phyloP scores from a whole-genome alignment of 2,888 invertebrate species.

The Orthosia gracilis region DNA sequence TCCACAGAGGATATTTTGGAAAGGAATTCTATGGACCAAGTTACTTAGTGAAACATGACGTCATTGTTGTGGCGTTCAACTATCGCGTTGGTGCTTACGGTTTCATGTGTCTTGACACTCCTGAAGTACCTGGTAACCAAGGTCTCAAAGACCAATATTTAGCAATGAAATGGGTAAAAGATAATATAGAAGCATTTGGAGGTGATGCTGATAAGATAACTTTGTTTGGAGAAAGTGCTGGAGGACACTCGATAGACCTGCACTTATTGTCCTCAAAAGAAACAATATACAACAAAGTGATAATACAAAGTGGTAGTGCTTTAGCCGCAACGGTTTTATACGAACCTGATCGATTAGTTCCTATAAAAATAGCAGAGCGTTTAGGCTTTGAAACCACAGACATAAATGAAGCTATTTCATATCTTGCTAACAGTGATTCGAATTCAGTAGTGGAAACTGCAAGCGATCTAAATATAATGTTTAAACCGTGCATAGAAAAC shows the following conservation, averaged over 20 bases:
- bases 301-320: slow-evolving; percentile 78
- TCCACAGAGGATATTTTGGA: slow-evolving; percentile 66
- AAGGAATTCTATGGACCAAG: slow-evolving; percentile 71
- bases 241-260: slow-evolving; percentile 75
- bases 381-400: slow-evolving; percentile 68
- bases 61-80: slow-evolving; percentile 77
- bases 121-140: slow-evolving; percentile 78
- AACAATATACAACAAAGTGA: slow-evolving; percentile 73
- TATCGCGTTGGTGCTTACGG: slow-evolving; percentile 80
- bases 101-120: slow-evolving; percentile 79
- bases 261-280: slow-evolving; percentile 75
- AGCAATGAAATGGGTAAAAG: slow-evolving; percentile 78
- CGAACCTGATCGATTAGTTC: slow-evolving; percentile 68
- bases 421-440: slow-evolving; percentile 66
- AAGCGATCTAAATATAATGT: slow-evolving; percentile 59
- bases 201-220: slow-evolving; percentile 78
- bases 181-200: slow-evolving; percentile 79
- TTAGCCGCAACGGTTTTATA: slow-evolving; percentile 65
- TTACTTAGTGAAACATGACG: slow-evolving; percentile 75
- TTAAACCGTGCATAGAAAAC: slow-evolving; percentile 78
- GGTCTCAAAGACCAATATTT: slow-evolving; percentile 80
- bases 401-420: slow-evolving; percentile 70
- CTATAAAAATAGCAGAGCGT: slow-evolving; percentile 72
- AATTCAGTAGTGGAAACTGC: slow-evolving; percentile 69
- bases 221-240: slow-evolving; percentile 77